These are phyloP conservation scores for Zapornia atra DNA, from an alignment of 2,113 vertebrate genomes.

Conservation along the genomic window DNA sequence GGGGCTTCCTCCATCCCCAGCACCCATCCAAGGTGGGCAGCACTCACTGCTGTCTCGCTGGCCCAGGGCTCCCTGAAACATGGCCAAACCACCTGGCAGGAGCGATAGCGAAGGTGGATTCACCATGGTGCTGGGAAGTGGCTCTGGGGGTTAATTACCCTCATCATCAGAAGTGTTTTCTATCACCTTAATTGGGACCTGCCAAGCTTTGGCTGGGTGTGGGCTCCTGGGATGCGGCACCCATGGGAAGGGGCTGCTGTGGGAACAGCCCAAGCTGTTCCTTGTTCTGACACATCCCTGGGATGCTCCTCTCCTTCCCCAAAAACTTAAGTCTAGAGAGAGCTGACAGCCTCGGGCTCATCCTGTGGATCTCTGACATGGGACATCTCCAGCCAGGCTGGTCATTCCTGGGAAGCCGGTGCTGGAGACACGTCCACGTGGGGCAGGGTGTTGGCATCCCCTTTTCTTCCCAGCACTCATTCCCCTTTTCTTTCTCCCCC, in stretches of 20 bases:
- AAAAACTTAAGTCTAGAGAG: not conserved
- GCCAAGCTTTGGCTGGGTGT: fast-evolving
- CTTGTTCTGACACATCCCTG: not conserved
- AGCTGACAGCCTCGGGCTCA: fast-evolving
- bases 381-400: not conserved
- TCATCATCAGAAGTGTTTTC: not conserved
- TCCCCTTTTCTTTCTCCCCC: not conserved
- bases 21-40: not conserved
- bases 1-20: not conserved
- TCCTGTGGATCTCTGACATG: fast-evolving
- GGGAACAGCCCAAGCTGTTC: not conserved
- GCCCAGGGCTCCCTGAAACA: not conserved
- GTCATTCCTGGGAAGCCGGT: not conserved
- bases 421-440: fast-evolving
- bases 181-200: not conserved
- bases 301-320: not conserved
- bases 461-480: not conserved
- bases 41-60: fast-evolving
- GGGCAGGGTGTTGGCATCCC: not conserved
- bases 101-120: not conserved
- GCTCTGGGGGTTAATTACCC: not conserved
- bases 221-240: not conserved
- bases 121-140: not conserved
- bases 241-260: not conserved
- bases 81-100: not conserved